A percentile compares a stretch with the other conserved stretches of the same genome.
These are phyloP conservation scores for Ophioninae sp. DNA, from an alignment of 2,888 invertebrate genomes.

Conservation along the genomic window DNA sequence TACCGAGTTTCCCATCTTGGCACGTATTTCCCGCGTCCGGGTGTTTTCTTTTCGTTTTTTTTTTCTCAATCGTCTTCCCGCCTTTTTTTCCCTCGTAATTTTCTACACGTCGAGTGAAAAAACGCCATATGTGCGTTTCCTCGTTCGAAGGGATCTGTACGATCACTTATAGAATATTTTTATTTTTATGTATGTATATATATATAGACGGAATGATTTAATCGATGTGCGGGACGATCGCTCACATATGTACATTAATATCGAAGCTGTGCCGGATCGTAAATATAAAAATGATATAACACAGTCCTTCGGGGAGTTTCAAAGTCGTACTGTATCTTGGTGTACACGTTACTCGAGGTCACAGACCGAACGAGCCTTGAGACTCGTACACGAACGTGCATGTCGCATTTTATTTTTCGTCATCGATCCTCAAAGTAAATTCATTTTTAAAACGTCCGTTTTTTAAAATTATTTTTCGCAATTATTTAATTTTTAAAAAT, in stretches of 20 bases:
- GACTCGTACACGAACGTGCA: not conserved
- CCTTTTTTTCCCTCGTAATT: conserved; percentile 6
- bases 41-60: not conserved
- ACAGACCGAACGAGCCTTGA: conserved; percentile 42
- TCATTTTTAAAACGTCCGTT: not conserved
- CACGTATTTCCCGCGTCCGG: conserved; percentile 5
- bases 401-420: not conserved
- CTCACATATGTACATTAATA: conserved; percentile 20
- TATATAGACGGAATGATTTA: conserved; percentile 30
- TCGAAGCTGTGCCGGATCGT: conserved; percentile 37
- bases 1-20: conserved; percentile 30
- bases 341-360: conserved; percentile 49
- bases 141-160: not conserved
- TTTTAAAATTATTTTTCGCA: not conserved
- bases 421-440: not conserved
- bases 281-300: conserved; percentile 57
- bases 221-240: conserved; percentile 41
- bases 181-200: not conserved
- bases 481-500: not conserved
- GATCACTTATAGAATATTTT: conserved; percentile 4
- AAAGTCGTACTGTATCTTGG: conserved; percentile 6
- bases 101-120: not conserved
- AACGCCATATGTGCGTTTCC: not conserved
- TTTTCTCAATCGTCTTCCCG: not conserved
- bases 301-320: not conserved